Evolutionary conservation across 2,888 invertebrate species (phyloP).

Genomic region (Subacronicta megacephala): DNA sequence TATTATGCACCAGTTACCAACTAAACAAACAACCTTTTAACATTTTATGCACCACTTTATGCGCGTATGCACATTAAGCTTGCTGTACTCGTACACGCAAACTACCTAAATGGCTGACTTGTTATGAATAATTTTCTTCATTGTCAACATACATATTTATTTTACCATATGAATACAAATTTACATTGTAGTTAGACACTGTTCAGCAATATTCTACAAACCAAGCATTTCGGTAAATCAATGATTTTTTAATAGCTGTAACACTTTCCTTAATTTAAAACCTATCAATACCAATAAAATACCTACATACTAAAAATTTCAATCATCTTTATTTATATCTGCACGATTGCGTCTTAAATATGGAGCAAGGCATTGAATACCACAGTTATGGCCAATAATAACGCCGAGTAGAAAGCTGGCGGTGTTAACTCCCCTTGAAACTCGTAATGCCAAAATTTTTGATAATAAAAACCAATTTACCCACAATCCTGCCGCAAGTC

Average conservation of each 20-base stretch:
- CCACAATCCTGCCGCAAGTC: conserved; percentile 49
- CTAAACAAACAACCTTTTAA: conserved; percentile 79
- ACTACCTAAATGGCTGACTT: conserved; percentile 40
- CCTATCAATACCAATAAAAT: not conserved
- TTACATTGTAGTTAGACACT: conserved; percentile 9
- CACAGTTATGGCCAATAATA: conserved; percentile 59
- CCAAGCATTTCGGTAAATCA: not conserved
- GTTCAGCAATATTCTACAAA: not conserved
- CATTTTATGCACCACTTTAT: conserved; percentile 63
- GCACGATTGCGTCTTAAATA: conserved; percentile 41
- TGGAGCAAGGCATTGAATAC: conserved; percentile 47
- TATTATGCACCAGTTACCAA: conserved; percentile 86
- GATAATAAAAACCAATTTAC: conserved; percentile 61
- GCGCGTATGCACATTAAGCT: conserved; percentile 42
- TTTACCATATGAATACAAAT: conserved; percentile 10
- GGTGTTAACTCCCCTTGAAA: conserved; percentile 52
- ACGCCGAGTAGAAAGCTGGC: conserved; percentile 63
- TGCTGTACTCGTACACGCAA: conserved; percentile 19
- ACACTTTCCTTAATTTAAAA: not conserved
- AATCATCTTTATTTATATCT: conserved; percentile 11
- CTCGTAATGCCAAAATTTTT: conserved; percentile 49
- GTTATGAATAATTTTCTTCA: conserved; percentile 36
- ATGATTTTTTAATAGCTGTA: not conserved
- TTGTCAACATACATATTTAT: conserved; percentile 27
- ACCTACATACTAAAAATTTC: too few species aligned